phyloP scores from a whole-genome alignment of 2,113 vertebrate genomes.

The Delphinus delphis region DNA sequence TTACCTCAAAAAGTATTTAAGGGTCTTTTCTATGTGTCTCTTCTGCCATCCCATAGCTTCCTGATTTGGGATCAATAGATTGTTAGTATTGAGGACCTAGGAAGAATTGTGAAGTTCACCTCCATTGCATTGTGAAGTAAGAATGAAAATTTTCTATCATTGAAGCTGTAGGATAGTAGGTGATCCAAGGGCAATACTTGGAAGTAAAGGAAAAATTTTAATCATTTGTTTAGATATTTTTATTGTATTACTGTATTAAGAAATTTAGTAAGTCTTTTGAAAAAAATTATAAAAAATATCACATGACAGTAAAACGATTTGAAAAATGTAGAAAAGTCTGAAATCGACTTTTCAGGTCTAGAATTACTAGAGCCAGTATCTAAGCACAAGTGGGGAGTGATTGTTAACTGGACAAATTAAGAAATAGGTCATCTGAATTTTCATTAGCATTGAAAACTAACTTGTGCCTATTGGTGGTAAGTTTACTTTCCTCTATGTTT shows the following conservation, averaged over 20 bases:
- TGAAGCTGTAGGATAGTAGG: neutral
- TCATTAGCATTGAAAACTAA: slow-evolving; percentile 34
- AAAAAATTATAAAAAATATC: neutral
- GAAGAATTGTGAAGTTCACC: neutral
- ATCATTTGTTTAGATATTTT: neutral
- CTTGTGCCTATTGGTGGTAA: neutral
- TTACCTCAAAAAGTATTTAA: slow-evolving; percentile 12
- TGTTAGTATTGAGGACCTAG: neutral
- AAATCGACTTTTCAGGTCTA: neutral
- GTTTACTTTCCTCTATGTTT: neutral
- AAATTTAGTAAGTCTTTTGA: slow-evolving; percentile 48
- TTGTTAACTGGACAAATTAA: neutral
- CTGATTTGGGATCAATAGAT: slow-evolving; percentile 3
- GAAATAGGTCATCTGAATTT: slow-evolving; percentile 44
- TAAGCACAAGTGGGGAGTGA: neutral
- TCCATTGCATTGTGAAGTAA: slow-evolving; percentile 34
- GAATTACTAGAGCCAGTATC: neutral
- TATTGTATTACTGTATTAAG: neutral
- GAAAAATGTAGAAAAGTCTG: slow-evolving; percentile 8
- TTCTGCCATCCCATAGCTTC: neutral
- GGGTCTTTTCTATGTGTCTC: neutral
- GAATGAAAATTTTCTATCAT: slow-evolving; percentile 7
- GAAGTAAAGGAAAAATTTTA: slow-evolving; percentile 31
- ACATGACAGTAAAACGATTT: neutral
- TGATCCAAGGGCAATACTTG: slow-evolving; percentile 21